These are phyloP conservation scores for Yponomeuta plumbellus DNA, from an alignment of 2,888 invertebrate genomes.

Conservation along the genomic window DNA sequence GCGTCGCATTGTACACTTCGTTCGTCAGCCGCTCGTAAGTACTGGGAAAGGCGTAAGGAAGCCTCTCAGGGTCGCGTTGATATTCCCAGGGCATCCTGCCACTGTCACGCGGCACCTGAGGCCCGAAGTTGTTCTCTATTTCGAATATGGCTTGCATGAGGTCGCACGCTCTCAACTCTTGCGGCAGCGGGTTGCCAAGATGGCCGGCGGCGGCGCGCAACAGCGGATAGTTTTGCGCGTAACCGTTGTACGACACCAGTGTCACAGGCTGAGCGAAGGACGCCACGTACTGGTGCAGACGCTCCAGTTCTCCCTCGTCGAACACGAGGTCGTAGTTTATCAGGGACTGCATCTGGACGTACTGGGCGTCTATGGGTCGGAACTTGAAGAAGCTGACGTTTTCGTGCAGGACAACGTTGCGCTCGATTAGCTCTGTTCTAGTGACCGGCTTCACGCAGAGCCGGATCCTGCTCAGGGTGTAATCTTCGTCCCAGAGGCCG, in stretches of 20 bases:
- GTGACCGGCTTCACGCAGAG: not conserved
- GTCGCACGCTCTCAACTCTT: not conserved
- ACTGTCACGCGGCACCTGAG: not conserved
- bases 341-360: not conserved
- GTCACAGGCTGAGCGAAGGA: constrained; percentile 1
- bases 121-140: not conserved
- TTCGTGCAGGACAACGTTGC: not conserved
- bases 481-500: constrained; percentile 5
- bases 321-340: not conserved
- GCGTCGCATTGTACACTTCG: not conserved
- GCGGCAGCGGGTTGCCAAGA: not conserved
- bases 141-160: constrained; percentile 4
- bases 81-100: not conserved
- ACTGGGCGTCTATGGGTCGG: not conserved
- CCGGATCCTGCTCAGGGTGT: constrained; percentile 1
- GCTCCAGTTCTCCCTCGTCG: not conserved
- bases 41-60: not conserved
- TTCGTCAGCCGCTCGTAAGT: not conserved
- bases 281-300: not conserved
- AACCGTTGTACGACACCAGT: not conserved
- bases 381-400: not conserved
- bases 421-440: not conserved
- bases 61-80: not conserved
- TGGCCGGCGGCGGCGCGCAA: constrained; percentile 3
- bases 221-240: not conserved